Evolutionary conservation across 1,140 invertebrate species (phyloP).

Genomic region (Lerema accius): DNA sequence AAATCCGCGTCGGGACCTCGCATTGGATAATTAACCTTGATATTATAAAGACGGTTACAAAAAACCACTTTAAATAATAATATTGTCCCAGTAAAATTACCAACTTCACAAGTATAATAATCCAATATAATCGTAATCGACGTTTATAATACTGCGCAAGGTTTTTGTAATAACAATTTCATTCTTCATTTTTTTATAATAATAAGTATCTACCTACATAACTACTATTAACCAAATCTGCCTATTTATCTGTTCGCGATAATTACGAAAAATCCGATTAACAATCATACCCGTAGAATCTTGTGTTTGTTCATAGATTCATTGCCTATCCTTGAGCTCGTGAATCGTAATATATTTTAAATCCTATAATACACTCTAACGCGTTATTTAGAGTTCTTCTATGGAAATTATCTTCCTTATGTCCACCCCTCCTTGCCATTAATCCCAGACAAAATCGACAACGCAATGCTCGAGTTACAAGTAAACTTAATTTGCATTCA

Average conservation of each 20-base stretch:
- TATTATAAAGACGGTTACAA: conserved; percentile 14
- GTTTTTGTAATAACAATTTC: background rate
- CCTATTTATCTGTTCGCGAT: no score
- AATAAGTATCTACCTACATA: no score
- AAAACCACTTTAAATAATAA: conserved; percentile 31
- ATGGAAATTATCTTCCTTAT: no score
- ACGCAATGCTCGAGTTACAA: background rate
- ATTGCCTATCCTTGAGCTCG: no score
- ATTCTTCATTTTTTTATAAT: no score
- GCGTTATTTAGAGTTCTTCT: no score
- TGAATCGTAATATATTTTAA: no score
- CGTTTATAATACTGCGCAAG: background rate
- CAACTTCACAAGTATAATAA: background rate
- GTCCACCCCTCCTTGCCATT: background rate
- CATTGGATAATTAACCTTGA: conserved; percentile 28
- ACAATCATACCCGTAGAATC: no score
- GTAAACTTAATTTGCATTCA: conserved; percentile 16
- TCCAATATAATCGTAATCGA: background rate
- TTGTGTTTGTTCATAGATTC: no score
- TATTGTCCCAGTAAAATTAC: conserved; percentile 14
- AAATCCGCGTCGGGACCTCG: conserved; percentile 24
- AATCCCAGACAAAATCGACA: background rate
- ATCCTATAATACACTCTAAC: no score
- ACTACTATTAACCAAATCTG: no score
- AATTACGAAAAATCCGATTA: no score